A percentile compares a stretch with the other conserved stretches of the same genome.
These are phyloP conservation scores for Acanthaster planci DNA, from an alignment of 35 echinoderm and acorn worm species.

Conservation along the genomic window DNA sequence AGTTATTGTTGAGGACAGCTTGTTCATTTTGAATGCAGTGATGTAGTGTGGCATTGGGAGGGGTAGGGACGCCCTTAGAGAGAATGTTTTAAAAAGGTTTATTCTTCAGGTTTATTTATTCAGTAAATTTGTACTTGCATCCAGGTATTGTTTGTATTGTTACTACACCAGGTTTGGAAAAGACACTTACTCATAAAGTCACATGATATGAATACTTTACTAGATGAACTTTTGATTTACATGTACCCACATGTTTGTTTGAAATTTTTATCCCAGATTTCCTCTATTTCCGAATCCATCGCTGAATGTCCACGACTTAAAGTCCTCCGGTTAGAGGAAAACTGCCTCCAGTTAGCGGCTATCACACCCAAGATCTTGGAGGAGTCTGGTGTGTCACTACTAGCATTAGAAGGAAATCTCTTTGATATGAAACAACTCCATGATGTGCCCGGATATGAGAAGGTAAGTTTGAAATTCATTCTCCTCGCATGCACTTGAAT, in stretches of 20 bases:
- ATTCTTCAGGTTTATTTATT: no score
- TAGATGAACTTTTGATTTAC: no score
- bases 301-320: conserved; percentile 83
- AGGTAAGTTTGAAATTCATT: conserved; percentile 42
- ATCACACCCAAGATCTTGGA: conserved; percentile 64
- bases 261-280: conserved; percentile 41
- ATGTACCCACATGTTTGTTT: not conserved
- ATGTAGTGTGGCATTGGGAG: no score
- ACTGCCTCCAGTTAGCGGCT: conserved; percentile 69
- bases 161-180: not conserved
- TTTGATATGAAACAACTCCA: conserved; percentile 95
- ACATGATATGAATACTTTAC: no score
- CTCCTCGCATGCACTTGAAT: no score
- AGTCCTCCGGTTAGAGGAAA: conserved; percentile 88
- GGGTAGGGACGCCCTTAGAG: no score
- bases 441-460: conserved; percentile 60
- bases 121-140: no score
- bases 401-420: conserved; percentile 81
- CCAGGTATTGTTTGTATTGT: no score
- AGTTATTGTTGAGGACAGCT: no score
- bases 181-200: no score
- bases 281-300: conserved; percentile 53
- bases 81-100: no score
- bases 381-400: conserved; percentile 72
- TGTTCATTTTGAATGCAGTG: no score